Percentiles rank a stretch among this genome's conserved stretches.
Evolutionary conservation across 2,113 vertebrate genomes (phyloP).

Genomic region (Platichthys flesus): DNA sequence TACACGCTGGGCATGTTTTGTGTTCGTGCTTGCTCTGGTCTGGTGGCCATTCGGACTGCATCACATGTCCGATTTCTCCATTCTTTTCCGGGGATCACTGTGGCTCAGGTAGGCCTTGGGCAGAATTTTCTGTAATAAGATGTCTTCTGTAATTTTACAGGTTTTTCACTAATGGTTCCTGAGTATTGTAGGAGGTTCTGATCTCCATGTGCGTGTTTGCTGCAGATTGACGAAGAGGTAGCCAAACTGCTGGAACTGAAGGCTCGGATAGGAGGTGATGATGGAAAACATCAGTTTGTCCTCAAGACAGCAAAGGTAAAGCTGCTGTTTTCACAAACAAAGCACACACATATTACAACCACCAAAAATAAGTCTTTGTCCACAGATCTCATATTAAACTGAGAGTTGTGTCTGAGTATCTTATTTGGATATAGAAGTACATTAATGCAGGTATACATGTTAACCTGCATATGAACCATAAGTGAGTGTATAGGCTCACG

Average conservation of each 20-base stretch:
- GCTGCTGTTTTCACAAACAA: neutral
- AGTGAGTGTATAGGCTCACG: too few species aligned
- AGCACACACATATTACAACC: too few species aligned
- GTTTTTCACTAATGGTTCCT: neutral
- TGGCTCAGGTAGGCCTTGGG: constrained; percentile 75
- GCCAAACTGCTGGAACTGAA: constrained; percentile 92
- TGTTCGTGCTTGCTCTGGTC: constrained; percentile 59
- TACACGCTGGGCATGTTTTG: constrained; percentile 66
- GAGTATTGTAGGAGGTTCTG: neutral
- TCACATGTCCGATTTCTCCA: constrained; percentile 40
- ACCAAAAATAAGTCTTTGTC: too few species aligned
- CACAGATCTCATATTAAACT: too few species aligned
- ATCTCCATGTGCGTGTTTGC: neutral
- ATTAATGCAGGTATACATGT: too few species aligned
- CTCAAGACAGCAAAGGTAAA: constrained; percentile 97
- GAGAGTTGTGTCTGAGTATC: too few species aligned
- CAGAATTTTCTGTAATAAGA: neutral
- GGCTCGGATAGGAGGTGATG: constrained; percentile 87
- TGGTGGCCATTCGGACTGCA: constrained; percentile 50
- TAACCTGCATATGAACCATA: too few species aligned
- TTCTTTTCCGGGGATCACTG: constrained; percentile 69
- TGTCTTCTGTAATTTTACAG: neutral
- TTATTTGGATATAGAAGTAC: too few species aligned
- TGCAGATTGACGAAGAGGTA: constrained; percentile 89
- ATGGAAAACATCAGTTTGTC: constrained; percentile 92